Conservation (phyloP, 2,888 invertebrate species). For the Ommatoiulus sabulosus region DNA sequence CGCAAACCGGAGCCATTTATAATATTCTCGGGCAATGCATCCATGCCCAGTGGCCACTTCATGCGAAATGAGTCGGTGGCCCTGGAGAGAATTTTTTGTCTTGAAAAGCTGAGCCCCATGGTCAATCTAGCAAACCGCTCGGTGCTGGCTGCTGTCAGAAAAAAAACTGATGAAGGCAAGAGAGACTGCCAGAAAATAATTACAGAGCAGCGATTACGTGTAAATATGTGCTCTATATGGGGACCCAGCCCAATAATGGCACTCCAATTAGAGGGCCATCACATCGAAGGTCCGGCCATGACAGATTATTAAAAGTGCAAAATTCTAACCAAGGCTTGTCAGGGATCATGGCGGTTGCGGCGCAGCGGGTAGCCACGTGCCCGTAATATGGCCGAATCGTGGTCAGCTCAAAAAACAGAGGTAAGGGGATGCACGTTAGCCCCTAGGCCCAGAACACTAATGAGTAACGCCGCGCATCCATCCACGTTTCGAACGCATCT, state of each 20-base stretch:
- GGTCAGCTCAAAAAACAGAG: slow-evolving; percentile 27
- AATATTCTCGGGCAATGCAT: neutral
- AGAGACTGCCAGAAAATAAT: slow-evolving; percentile 50
- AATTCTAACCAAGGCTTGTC: slow-evolving; percentile 38
- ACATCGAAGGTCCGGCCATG: slow-evolving; percentile 13
- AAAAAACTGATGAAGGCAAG: neutral
- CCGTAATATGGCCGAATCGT: slow-evolving; percentile 42
- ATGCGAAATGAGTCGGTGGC: slow-evolving; percentile 2
- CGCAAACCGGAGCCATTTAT: neutral
- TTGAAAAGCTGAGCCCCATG: neutral
- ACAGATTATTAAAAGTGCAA: slow-evolving; percentile 49
- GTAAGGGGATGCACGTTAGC: neutral
- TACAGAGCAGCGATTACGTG: slow-evolving; percentile 48
- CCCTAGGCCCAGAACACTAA: neutral
- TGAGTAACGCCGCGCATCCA: neutral
- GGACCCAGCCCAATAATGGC: slow-evolving; percentile 50
- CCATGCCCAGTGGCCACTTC: slow-evolving; percentile 24
- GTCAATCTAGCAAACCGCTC: neutral
- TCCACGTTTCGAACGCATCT: neutral
- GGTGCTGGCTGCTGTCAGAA: neutral
- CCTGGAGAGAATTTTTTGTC: neutral
- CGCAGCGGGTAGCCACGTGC: slow-evolving; percentile 49
- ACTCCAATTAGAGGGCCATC: slow-evolving; percentile 49
- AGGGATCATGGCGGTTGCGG: slow-evolving; percentile 47
- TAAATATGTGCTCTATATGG: slow-evolving; percentile 50